Base-by-base conservation (phyloP, 2,888 invertebrate species). In the Dioctria linearis region DNA sequence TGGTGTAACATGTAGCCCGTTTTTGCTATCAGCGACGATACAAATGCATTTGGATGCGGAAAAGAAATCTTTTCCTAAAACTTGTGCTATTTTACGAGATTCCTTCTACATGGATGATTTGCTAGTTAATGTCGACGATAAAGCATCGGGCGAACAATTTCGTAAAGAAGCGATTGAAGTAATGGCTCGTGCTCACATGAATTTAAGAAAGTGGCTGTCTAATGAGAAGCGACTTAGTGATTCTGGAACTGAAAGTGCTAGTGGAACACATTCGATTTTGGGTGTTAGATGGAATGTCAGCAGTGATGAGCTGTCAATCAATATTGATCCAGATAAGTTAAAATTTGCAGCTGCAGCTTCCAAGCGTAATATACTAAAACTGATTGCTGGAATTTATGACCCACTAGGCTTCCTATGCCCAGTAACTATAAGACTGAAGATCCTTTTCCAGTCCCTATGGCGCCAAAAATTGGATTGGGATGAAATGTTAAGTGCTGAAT, bases 131-230 rank as follows among this genome's bases (percentile, higher is more conserved):
- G 6, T 73, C n/a, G 40, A 71, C 6, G 54, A 49, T 46, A 25
- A 13, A 51, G 4, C 3, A 51, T 54, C 49, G 4, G 46, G 42
- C 8, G 37, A 51, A 71, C 11, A 25, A 51, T 49, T 51, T 49
- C 43, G 43, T 49, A 71, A 25, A 40, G 71, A 71, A 51, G 11
- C 71, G 8, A 54, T 1, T 51, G 71, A 71, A 4, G 43, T 71
- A 8, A 71, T 71, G 71, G 25, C 11, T 42, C 37, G 49, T 25
- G 71, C 71, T 42, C 9, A 51, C 13, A 71, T 49, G 71, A 49
- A 71, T 25, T 71, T 71, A 49, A 49, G 71, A 13, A 71, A 71
- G 25, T 71, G 71, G 71, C 37, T 13, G 40, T 51, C 54, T 49
- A 73, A 43, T 8, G 11, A 54, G 9, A 39, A 37, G 42, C 11